Base-by-base conservation (phyloP, 1,140 invertebrate genomes). In the Zelostemma sp. region DNA sequence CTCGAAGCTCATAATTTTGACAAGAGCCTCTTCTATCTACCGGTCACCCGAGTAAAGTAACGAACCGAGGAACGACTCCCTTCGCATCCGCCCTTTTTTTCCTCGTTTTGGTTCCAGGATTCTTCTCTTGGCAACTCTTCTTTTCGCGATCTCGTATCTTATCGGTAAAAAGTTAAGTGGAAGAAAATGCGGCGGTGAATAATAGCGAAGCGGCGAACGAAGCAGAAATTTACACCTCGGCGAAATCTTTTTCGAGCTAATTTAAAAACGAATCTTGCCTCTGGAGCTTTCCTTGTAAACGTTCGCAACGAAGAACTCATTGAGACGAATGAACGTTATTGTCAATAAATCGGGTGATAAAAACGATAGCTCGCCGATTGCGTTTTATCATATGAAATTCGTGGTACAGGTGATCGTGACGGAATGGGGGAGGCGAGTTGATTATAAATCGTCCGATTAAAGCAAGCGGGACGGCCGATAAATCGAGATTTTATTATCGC, bases 401-500 rank as follows among this genome's bases (percentile, higher is more conserved):
- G 3, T n/a, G n/a, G 28, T 19, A 53, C 33, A 38, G 16, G 15
- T 19, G 72, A 73, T 75, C 71, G 68, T 75, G 74, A 78, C 74
- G 61, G 51, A 62, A 66, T 68, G 72, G 8, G 25, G 58, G 43
- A 25, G 18, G 25, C 38, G 48, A 47, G 28, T 62, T 59, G 79
- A 82, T 84, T 83, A 80, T 80, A 81, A 83, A 83, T 81, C 72
- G 76, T 49, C 33, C 31, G 46, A 66, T 55, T 50, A 50, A 60
- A 65, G 53, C 25, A 9, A 35, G 43, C 55, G 17, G 63, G 38
- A 58, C 57, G 64, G 69, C 72, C 81, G 74, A 82, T 84, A 84
- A 84, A 83, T 84, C 76, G 79, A 60, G 59, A 79, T 82, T 82
- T 83, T 82, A 84, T 82, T 81, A 82, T 83, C 80, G 78, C 74